phyloP scores from a whole-genome alignment of 1,140 invertebrate genomes.

The Epicauta chinensis region DNA sequence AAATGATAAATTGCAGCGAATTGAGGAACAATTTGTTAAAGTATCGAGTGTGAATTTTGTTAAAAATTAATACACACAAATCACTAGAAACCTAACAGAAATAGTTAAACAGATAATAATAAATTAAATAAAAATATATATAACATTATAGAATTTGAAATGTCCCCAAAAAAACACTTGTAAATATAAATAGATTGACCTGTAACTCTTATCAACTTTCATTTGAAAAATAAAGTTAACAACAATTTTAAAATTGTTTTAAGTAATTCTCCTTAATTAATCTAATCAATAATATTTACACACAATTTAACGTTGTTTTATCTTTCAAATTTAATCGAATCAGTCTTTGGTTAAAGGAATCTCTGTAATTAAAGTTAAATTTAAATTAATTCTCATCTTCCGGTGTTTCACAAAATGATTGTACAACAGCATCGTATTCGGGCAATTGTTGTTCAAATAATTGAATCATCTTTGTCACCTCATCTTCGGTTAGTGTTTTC shows the following conservation, averaged over 20 bases:
- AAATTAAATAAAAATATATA: conserved; percentile 4
- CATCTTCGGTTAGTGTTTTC: conserved; percentile 54
- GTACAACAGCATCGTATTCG: conserved; percentile 67
- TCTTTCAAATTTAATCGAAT: conserved; percentile 8
- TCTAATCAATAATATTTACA: conserved; percentile 1
- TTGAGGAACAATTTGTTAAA: neutral
- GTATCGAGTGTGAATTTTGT: neutral
- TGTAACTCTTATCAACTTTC: conserved; percentile 5
- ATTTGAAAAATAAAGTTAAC: conserved; percentile 11
- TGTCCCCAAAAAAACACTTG: conserved; percentile 13
- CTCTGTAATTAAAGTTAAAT: conserved; percentile 1
- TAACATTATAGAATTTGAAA: conserved; percentile 18
- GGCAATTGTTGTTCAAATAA: conserved; percentile 66
- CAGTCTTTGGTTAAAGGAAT: conserved; percentile 19
- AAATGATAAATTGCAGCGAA: neutral
- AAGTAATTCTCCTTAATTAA: conserved; percentile 7
- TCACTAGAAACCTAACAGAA: too few relatives aligned
- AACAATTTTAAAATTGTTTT: conserved; percentile 11
- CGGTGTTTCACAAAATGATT: conserved; percentile 53
- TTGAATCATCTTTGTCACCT: conserved; percentile 65
- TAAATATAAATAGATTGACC: conserved; percentile 11
- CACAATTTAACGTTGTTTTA: too few relatives aligned
- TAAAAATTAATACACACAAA: conserved; percentile 6
- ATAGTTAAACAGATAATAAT: neutral
- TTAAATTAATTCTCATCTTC: conserved; percentile 44